phyloP scores from a whole-genome alignment of 2,888 invertebrate genomes.

The Timema podura region DNA sequence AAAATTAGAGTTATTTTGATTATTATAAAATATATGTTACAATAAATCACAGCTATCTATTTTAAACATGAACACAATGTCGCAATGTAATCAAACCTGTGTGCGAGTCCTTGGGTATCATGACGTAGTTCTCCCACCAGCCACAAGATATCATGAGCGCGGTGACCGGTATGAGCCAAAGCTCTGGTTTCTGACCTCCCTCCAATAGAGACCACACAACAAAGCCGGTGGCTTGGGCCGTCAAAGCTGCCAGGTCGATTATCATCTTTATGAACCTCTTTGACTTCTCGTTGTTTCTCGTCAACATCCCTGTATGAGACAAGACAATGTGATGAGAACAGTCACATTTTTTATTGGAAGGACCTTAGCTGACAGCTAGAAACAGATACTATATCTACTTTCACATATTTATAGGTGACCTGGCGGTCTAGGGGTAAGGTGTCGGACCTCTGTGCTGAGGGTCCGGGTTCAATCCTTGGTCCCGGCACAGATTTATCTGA shows the following conservation, averaged over 20 bases:
- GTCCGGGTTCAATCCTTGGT: too few relatives aligned
- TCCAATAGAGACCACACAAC: constrained; percentile 64
- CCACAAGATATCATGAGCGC: constrained; percentile 66
- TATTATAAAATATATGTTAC: too few relatives aligned
- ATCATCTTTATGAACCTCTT: constrained; percentile 45
- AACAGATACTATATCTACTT: too few relatives aligned
- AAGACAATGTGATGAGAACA: background rate
- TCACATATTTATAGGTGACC: too few relatives aligned
- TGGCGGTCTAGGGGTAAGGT: too few relatives aligned
- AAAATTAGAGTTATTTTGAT: too few relatives aligned
- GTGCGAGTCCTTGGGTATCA: constrained; percentile 41
- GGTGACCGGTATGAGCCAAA: constrained; percentile 61
- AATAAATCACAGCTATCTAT: too few relatives aligned
- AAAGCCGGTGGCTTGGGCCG: constrained; percentile 63
- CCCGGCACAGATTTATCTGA: too few relatives aligned
- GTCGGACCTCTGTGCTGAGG: too few relatives aligned
- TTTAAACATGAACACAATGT: too few relatives aligned
- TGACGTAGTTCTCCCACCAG: constrained; percentile 81
- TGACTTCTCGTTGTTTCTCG: constrained; percentile 45
- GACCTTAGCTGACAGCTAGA: too few relatives aligned
- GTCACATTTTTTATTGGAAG: too few relatives aligned
- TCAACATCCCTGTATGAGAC: constrained; percentile 31
- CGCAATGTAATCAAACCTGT: constrained; percentile 24
- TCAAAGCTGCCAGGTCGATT: constrained; percentile 57
- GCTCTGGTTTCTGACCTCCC: constrained; percentile 41